These are phyloP conservation scores for Pristionchus exspectatus DNA, from an alignment of 2,888 invertebrate species.

Conservation along the genomic window DNA sequence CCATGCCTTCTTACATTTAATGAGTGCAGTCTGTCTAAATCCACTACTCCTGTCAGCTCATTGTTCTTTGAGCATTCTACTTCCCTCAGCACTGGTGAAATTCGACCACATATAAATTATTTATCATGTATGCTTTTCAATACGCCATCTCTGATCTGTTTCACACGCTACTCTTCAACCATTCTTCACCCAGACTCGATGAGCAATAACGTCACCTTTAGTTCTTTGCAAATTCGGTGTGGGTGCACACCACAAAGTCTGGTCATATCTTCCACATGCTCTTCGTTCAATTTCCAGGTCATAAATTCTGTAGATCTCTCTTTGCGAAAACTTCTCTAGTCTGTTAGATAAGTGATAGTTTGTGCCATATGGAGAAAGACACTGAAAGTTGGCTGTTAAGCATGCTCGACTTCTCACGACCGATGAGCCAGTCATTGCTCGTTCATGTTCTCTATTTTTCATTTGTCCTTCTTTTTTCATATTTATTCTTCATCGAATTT, in stretches of 20 bases:
- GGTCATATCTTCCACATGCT: background rate
- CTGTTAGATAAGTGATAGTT: background rate
- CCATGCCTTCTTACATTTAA: background rate
- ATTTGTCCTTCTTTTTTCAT: background rate
- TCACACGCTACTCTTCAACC: background rate
- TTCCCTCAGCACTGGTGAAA: background rate
- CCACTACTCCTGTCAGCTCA: background rate
- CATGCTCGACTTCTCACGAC: background rate
- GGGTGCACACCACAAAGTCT: background rate
- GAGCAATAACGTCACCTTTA: background rate
- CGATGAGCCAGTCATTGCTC: background rate
- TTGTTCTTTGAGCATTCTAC: background rate
- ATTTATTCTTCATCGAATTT: background rate
- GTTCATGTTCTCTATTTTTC: background rate
- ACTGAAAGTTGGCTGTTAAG: background rate
- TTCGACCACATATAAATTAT: background rate
- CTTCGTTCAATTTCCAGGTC: background rate
- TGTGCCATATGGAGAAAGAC: background rate
- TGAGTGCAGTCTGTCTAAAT: background rate
- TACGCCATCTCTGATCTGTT: background rate
- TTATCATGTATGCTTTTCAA: background rate
- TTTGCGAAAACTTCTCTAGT: background rate
- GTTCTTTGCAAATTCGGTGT: background rate
- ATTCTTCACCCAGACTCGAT: background rate
- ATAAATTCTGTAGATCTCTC: background rate